A percentile compares a stretch with the other conserved stretches of the same genome.
phyloP scores from a whole-genome alignment of 2,113 vertebrate species.

The Australoheros scitulus region DNA sequence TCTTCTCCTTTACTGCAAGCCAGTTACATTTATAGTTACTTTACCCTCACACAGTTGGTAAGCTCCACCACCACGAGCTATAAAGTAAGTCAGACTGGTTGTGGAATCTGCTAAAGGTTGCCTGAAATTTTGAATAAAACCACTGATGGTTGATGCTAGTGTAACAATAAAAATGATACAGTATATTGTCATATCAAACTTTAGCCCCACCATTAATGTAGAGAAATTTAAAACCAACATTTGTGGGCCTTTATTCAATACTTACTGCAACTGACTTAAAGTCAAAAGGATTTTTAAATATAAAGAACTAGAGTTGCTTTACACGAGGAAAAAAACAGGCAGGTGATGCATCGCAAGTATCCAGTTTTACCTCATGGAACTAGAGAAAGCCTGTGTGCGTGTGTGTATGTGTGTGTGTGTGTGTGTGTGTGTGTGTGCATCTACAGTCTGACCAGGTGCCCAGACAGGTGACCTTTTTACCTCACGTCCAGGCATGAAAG shows the following conservation, averaged over 20 bases:
- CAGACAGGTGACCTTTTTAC: constrained; percentile 65
- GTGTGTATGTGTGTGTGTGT: constrained; percentile 33
- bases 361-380: constrained; percentile 16
- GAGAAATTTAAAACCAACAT: too few relatives aligned
- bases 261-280: not conserved
- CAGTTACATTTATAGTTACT: not conserved
- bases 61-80: not conserved
- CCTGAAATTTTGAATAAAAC: not conserved
- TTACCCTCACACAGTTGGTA: not conserved
- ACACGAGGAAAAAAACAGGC: not conserved
- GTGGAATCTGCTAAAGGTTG: not conserved
- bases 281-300: not conserved
- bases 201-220: too few relatives aligned
- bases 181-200: too few relatives aligned
- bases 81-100: not conserved
- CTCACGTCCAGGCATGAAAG: constrained; percentile 49
- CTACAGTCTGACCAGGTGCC: constrained; percentile 22
- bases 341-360: constrained; percentile 17
- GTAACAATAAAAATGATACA: too few relatives aligned
- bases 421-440: constrained; percentile 28
- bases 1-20: not conserved
- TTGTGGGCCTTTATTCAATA: not conserved
- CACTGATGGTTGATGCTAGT: not conserved
- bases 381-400: not conserved
- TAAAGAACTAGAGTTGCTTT: not conserved